A percentile compares a stretch with the other conserved stretches of the same genome.
phyloP scores from a whole-genome alignment of 1,140 invertebrate species.

The Temnothorax longispinosus region DNA sequence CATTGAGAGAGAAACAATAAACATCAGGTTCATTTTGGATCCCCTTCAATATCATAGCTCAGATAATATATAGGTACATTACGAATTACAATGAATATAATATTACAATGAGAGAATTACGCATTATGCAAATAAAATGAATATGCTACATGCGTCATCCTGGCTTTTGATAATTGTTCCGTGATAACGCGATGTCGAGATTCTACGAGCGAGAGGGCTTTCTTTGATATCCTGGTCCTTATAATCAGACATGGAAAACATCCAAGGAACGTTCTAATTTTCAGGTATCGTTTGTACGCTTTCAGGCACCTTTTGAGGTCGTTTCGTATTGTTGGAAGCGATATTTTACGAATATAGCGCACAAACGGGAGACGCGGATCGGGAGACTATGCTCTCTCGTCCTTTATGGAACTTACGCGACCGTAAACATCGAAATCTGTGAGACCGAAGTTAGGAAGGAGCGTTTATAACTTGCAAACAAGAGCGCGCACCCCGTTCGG shows the following conservation, averaged over 20 bases:
- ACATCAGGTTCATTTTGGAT: not conserved
- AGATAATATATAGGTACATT: not conserved
- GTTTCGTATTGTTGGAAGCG: not conserved
- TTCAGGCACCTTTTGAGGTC: not conserved
- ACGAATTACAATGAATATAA: not conserved
- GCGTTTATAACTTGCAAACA: conserved; percentile 32
- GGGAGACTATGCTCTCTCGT: not conserved
- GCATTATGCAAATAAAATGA: not conserved
- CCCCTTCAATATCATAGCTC: too few species aligned
- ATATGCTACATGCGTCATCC: not conserved
- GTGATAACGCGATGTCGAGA: not conserved
- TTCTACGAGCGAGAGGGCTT: not conserved
- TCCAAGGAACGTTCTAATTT: not conserved
- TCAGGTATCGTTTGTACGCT: not conserved
- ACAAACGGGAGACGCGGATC: not conserved
- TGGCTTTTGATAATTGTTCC: not conserved
- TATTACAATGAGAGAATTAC: not conserved
- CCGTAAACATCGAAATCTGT: conserved; percentile 1
- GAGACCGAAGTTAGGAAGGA: conserved; percentile 19
- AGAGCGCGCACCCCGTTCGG: not conserved
- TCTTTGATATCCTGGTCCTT: not conserved
- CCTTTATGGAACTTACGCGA: conserved; percentile 14
- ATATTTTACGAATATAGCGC: not conserved
- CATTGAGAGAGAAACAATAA: not conserved
- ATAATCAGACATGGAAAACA: not conserved